A percentile compares a stretch with the other conserved stretches of the same genome.
Conservation (phyloP, 2,888 invertebrate species). For the Caenorhabditis angaria region DNA sequence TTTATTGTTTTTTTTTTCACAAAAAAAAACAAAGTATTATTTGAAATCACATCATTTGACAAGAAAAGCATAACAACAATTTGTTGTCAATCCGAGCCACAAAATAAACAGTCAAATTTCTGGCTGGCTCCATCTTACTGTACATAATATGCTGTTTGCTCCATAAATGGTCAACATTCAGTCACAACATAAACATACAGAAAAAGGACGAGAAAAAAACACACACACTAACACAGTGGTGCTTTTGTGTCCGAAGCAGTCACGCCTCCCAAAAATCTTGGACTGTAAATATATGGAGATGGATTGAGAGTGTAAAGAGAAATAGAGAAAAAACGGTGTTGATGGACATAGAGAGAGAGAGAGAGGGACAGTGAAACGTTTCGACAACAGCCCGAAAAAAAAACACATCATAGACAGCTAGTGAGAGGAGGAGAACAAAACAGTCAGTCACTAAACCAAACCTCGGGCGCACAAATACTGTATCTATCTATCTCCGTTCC, state of each 20-base stretch:
- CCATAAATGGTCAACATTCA: slow-evolving; percentile 1
- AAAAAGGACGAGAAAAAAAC: background rate
- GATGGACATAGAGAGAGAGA: no score
- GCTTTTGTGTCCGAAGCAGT: background rate
- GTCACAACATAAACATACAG: background rate
- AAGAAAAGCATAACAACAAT: background rate
- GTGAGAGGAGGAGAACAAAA: background rate
- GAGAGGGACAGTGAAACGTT: no score
- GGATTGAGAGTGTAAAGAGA: background rate
- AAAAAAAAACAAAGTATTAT: background rate
- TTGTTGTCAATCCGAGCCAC: background rate
- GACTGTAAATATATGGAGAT: slow-evolving; percentile 2
- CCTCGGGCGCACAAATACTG: background rate
- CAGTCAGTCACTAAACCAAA: slow-evolving; percentile 2
- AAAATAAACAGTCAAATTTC: background rate
- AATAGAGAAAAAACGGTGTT: no score
- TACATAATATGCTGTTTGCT: slow-evolving; percentile 4
- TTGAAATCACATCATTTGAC: background rate
- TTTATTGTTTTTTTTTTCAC: no score
- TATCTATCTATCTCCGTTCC: no score
- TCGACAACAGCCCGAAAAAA: background rate
- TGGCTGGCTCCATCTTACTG: background rate
- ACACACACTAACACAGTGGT: no score
- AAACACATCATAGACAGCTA: background rate
- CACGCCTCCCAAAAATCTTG: background rate